Evolutionary conservation across 2,113 vertebrate species (phyloP).

Genomic region (Myiopsitta monachus): DNA sequence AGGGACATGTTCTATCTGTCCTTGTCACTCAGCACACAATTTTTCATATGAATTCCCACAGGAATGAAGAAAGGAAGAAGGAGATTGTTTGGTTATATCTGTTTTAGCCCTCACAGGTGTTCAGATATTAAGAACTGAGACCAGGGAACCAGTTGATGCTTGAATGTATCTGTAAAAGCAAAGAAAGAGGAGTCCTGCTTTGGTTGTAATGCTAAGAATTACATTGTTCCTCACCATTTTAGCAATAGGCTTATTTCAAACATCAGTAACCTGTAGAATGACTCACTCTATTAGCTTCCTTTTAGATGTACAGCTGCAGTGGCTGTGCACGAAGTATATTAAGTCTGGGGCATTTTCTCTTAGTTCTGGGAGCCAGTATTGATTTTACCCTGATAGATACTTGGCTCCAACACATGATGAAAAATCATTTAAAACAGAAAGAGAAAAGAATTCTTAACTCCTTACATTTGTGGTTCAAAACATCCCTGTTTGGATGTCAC

Average conservation of each 20-base stretch:
- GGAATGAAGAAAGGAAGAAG: neutral
- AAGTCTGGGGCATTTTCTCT: slow-evolving; percentile 57
- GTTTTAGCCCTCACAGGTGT: neutral
- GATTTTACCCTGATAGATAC: slow-evolving; percentile 72
- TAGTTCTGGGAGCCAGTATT: slow-evolving; percentile 57
- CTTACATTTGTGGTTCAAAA: slow-evolving; percentile 59
- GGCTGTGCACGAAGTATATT: slow-evolving; percentile 24
- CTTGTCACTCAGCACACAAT: neutral
- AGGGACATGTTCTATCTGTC: neutral
- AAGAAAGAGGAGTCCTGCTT: neutral
- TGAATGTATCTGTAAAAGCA: neutral
- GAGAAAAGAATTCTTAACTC: slow-evolving; percentile 52
- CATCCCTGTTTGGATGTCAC: slow-evolving; percentile 7
- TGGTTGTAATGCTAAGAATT: neutral
- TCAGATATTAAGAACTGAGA: neutral
- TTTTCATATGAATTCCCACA: neutral
- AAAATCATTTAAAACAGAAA: slow-evolving; percentile 69
- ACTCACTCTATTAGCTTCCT: slow-evolving; percentile 31
- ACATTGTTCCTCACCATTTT: neutral
- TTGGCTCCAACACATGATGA: slow-evolving; percentile 54
- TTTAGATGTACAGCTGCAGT: slow-evolving; percentile 19
- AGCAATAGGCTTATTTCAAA: slow-evolving; percentile 33
- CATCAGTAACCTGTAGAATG: neutral
- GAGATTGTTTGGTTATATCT: neutral
- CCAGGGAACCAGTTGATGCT: neutral